A percentile compares a stretch with the other conserved stretches of the same genome.
These are phyloP conservation scores for Spheniscus mendiculus DNA, from an alignment of 2,113 vertebrate species.

Conservation along the genomic window DNA sequence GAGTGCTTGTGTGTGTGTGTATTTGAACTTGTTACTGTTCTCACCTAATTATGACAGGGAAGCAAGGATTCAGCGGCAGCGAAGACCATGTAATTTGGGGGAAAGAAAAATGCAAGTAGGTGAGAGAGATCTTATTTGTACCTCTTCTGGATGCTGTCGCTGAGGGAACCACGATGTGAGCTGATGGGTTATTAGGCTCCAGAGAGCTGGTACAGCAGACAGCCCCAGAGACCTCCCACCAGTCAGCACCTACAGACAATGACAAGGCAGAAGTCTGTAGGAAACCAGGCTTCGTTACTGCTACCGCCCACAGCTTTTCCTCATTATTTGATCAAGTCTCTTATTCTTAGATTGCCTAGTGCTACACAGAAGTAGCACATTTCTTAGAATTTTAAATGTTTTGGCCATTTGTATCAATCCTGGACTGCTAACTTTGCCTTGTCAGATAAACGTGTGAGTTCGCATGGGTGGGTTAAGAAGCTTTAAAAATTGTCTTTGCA, in stretches of 20 bases:
- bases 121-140: not conserved
- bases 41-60: not conserved
- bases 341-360: not conserved
- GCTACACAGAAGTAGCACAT: not conserved
- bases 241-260: not conserved
- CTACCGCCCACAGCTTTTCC: not conserved
- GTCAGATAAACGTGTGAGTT: not conserved
- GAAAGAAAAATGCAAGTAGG: not conserved
- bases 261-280: not conserved
- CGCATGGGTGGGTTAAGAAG: not conserved
- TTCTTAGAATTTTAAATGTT: not conserved
- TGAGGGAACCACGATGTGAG: not conserved
- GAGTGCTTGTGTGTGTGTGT: not conserved
- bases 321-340: not conserved
- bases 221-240: not conserved
- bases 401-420: not conserved
- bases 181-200: not conserved
- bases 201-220: not conserved
- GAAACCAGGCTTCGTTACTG: not conserved
- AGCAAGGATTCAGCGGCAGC: not conserved
- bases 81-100: accelerated
- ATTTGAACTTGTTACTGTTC: not conserved
- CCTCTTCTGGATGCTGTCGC: not conserved
- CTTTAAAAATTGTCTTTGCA: not conserved
- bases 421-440: not conserved